A percentile compares a stretch with the other conserved stretches of the same genome.
Conservation (phyloP, 2,113 vertebrate species). For the Drymodes brunneopygia region DNA sequence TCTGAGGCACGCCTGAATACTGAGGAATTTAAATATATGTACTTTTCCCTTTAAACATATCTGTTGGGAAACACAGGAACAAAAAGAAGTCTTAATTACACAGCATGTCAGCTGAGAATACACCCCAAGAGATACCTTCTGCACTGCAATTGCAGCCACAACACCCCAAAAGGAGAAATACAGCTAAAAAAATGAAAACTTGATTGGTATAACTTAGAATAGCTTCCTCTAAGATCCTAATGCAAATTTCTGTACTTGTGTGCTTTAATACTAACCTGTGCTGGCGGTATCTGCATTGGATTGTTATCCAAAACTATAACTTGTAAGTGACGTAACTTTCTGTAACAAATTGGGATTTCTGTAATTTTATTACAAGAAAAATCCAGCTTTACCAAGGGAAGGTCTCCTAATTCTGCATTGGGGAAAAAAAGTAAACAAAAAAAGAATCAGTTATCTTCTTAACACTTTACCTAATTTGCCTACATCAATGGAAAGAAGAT, state of each 20-base stretch:
- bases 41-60: slow-evolving; percentile 98
- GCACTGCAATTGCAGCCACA: not conserved
- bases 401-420: slow-evolving; percentile 85
- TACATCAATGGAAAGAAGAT: not conserved
- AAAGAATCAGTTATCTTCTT: slow-evolving; percentile 1
- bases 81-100: not conserved
- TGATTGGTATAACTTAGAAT: not conserved
- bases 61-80: slow-evolving; percentile 69
- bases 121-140: not conserved
- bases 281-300: slow-evolving; percentile 95
- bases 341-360: slow-evolving; percentile 91
- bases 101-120: not conserved
- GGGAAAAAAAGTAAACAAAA: not conserved
- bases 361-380: slow-evolving; percentile 99
- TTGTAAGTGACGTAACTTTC: slow-evolving; percentile 91
- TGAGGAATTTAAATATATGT: slow-evolving; percentile 98
- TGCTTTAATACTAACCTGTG: slow-evolving; percentile 81
- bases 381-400: slow-evolving; percentile 93
- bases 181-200: not conserved
- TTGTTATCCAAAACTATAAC: slow-evolving; percentile 95
- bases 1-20: slow-evolving; percentile 90
- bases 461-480: not conserved
- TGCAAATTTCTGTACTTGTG: not conserved
- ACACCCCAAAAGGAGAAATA: not conserved
- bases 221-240: not conserved